phyloP scores from a whole-genome alignment of 64 coral and sea anemone species.

The Montipora foliosa region DNA sequence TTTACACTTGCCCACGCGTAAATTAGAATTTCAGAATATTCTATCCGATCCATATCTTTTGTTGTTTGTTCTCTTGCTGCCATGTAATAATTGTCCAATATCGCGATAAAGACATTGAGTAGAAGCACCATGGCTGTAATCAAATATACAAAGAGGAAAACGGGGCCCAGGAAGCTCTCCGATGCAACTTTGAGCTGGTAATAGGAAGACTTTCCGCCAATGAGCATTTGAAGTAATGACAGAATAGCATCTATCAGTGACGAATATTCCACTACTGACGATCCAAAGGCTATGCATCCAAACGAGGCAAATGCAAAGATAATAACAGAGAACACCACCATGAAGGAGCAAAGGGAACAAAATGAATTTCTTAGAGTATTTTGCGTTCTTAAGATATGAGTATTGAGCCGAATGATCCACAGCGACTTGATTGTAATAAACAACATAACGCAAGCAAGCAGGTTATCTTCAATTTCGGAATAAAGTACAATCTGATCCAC shows the following conservation, averaged over 20 bases:
- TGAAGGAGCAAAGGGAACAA: conserved; percentile 35
- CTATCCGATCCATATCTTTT: conserved; percentile 29
- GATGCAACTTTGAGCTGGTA: conserved; percentile 47
- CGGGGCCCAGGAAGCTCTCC: conserved; percentile 34
- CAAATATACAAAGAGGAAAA: conserved; percentile 65
- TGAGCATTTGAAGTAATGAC: conserved; percentile 51
- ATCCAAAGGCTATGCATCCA: conserved; percentile 63
- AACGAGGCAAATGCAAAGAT: conserved; percentile 50
- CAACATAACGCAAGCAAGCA: conserved; percentile 73
- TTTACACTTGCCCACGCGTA: neutral
- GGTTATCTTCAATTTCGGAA: conserved; percentile 65
- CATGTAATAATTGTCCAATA: conserved; percentile 63
- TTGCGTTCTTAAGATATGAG: conserved; percentile 49
- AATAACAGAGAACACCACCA: conserved; percentile 26
- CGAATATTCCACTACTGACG: conserved; percentile 54
- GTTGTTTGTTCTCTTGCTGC: conserved; percentile 17
- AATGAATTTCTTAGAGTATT: conserved; percentile 51
- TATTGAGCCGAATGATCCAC: conserved; percentile 67
- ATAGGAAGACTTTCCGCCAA: conserved; percentile 53
- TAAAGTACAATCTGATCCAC: conserved; percentile 62
- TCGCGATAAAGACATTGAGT: conserved; percentile 65
- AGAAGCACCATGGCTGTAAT: conserved; percentile 22
- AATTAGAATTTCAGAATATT: conserved; percentile 11
- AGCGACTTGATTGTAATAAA: conserved; percentile 66
- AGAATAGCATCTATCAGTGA: conserved; percentile 48